Evolutionary conservation across 2,797 vertebrate genomes (phyloP).

Genomic region (Sandelia bainsii): DNA sequence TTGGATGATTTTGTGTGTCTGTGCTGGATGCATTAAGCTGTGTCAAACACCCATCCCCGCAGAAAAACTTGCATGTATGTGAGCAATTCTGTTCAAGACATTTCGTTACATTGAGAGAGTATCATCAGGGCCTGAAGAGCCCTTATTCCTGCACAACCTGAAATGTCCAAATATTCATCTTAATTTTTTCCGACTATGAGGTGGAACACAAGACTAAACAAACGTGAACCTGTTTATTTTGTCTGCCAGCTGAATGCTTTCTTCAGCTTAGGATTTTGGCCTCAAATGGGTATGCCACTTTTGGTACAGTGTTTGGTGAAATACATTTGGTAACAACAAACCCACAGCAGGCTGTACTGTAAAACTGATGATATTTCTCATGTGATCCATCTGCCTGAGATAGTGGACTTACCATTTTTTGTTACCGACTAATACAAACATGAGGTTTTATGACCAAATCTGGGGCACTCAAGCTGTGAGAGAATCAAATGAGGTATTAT

Average conservation of each 20-base stretch:
- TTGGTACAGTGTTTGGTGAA: background rate
- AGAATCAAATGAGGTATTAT: constrained; percentile 60
- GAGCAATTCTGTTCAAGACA: background rate
- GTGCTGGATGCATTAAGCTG: constrained; percentile 3
- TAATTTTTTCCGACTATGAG: background rate
- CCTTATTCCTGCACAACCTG: too few species aligned
- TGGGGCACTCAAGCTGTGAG: constrained; percentile 48
- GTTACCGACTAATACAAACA: constrained; percentile 61
- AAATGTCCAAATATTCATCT: background rate
- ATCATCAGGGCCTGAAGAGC: background rate
- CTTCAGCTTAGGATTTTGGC: background rate
- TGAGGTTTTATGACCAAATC: constrained; percentile 65
- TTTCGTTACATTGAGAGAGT: constrained; percentile 1
- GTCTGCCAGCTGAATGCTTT: background rate
- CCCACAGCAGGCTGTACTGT: background rate
- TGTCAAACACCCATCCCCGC: constrained; percentile 15
- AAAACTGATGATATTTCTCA: constrained; percentile 32
- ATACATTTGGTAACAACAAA: background rate
- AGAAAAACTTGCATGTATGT: background rate
- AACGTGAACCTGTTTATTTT: constrained; percentile 6
- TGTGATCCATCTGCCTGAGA: constrained; percentile 33
- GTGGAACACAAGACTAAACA: constrained; percentile 6
- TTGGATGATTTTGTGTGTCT: constrained; percentile 20
- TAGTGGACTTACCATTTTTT: constrained; percentile 40
- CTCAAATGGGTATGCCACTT: background rate